phyloP scores from a whole-genome alignment of 1,140 invertebrate species.

The Lepidotrigona ventralis region DNA sequence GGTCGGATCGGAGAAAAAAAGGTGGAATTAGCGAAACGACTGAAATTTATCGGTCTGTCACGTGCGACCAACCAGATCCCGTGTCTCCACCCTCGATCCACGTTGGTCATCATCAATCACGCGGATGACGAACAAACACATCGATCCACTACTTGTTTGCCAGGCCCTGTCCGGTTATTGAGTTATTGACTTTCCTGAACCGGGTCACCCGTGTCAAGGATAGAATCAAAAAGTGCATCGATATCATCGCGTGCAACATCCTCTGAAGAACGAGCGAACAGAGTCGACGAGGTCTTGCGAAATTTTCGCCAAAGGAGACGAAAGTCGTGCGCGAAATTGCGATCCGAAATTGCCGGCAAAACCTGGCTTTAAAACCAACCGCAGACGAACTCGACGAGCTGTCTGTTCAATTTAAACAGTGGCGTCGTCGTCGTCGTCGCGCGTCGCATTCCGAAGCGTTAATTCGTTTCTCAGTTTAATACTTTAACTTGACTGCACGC shows the following conservation, averaged over 20 bases:
- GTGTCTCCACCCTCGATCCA: constrained; percentile 18
- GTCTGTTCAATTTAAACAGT: neutral
- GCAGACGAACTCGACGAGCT: no score
- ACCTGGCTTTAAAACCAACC: neutral
- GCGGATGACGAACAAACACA: constrained; percentile 54
- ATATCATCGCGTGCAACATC: neutral
- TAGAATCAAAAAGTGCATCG: constrained; percentile 38
- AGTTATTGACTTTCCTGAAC: constrained; percentile 52
- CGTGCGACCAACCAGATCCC: constrained; percentile 22
- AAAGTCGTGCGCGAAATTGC: neutral
- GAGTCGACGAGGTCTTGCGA: neutral
- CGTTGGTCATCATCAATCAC: constrained; percentile 51
- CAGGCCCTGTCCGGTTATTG: constrained; percentile 38
- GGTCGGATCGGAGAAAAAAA: neutral
- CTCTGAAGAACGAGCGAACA: neutral
- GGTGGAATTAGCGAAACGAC: constrained; percentile 26
- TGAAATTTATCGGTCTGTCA: constrained; percentile 45
- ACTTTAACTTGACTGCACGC: no score
- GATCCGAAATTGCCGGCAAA: neutral
- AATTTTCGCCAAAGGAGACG: no score
- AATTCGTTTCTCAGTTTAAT: neutral
- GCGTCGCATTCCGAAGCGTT: neutral
- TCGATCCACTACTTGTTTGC: constrained; percentile 44
- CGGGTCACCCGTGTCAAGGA: constrained; percentile 56
- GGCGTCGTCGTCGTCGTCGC: neutral